Conservation (phyloP, 30 jellyfish, hydroid and myxozoan species). For the Hydractinia echinata region DNA sequence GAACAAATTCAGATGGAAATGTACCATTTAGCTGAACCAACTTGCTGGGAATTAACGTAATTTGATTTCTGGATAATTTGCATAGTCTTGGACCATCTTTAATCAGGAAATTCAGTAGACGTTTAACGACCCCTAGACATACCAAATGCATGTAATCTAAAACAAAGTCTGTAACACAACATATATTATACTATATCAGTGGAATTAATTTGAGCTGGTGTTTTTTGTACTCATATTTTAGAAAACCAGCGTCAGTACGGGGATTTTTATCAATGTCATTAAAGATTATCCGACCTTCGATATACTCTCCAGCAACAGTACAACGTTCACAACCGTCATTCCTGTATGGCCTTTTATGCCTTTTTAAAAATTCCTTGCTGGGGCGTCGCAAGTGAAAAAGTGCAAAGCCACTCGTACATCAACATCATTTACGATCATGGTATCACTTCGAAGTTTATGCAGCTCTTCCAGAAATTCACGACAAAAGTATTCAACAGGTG, state of each 20-base stretch:
- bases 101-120: slow-evolving; percentile 11
- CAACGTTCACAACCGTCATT: slow-evolving; percentile 44
- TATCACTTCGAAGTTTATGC: not conserved
- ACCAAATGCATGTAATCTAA: slow-evolving; percentile 30
- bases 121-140: slow-evolving; percentile 42
- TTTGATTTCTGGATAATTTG: slow-evolving; percentile 26
- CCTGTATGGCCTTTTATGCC: slow-evolving; percentile 43
- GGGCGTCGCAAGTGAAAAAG: slow-evolving; percentile 54
- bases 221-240: slow-evolving; percentile 17
- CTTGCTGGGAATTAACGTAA: slow-evolving; percentile 16
- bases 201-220: slow-evolving; percentile 16
- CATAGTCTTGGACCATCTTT: slow-evolving; percentile 31
- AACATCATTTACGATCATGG: slow-evolving; percentile 16
- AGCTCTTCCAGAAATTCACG: slow-evolving; percentile 27
- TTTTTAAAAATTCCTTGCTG: slow-evolving; percentile 43
- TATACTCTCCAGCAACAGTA: slow-evolving; percentile 22
- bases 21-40: slow-evolving; percentile 18
- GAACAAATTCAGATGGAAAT: slow-evolving; percentile 34
- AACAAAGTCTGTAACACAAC: slow-evolving; percentile 27
- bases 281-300: slow-evolving; percentile 8
- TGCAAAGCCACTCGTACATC: slow-evolving; percentile 5
- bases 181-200: slow-evolving; percentile 12
- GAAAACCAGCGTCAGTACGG: slow-evolving; percentile 25
- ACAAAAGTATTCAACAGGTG: slow-evolving; percentile 23
- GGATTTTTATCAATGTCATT: not conserved